Base-by-base conservation (phyloP, 1,140 invertebrate genomes). In the Drosophila kurseongensis region DNA sequence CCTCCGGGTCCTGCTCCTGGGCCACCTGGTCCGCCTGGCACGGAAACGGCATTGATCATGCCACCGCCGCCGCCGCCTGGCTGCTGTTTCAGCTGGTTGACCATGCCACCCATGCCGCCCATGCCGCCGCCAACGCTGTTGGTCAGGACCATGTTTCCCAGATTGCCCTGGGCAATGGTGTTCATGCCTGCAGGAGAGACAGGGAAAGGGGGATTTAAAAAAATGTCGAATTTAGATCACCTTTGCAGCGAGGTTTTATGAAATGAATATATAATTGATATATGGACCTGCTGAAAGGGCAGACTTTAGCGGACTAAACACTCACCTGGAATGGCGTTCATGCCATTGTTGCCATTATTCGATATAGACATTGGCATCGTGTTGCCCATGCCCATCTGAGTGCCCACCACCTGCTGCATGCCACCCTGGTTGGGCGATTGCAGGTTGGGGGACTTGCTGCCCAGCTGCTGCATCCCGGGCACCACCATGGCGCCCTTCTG, bases 381-480 rank as follows among this genome's bases (percentile, higher is more conserved):
- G 90, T 94, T 94, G 68, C 93, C 94, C 66, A 94, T 93, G 77
- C 94, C 93, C 92, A 95, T 94, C 78, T 94, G 95, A 10, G 76
- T 56, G 40, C 79, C 59, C 36, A 79, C 88, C 67, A 79, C 88
- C 62, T 81, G 81, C 84, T 81, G 82, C 84, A 95, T 91, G 81
- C 93, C 94, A 45, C 94, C 94, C 89, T 97, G 96, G 10, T 96
- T 96, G 50, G 96, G 96, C 45, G 96, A 97, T 92, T 97, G 96
- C 91, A 97, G 93, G 83, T 96, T 97, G 48, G 96, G 95, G 92
- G 96, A 96, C 88, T 96, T 97, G 92, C 94, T 97, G 68, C 95
- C 95, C 89, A 96, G 93, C 76, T 95, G 95, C 89, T 94, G 95
- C 89, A 96, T 94, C 18, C 94, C 94, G 84, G 96, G 96, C 69